These are phyloP conservation scores for Lasioglossum zephyrum DNA, from an alignment of 2,888 invertebrate species.

Conservation along the genomic window DNA sequence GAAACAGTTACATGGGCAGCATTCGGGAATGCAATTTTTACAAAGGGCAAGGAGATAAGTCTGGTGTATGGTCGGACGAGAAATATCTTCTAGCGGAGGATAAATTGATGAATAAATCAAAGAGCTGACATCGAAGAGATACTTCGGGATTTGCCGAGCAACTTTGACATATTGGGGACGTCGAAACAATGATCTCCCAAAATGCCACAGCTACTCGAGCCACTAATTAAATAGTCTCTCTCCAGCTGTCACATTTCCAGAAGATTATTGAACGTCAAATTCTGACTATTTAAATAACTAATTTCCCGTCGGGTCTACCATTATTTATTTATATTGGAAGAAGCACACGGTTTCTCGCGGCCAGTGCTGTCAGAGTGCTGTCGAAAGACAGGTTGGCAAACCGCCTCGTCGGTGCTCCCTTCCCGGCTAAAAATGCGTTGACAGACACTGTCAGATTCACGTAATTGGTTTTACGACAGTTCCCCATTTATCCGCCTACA, in stretches of 20 bases:
- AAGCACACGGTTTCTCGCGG: background rate
- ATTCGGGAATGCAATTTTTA: background rate
- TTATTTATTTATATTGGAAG: background rate
- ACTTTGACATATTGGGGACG: background rate
- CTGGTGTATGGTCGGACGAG: background rate
- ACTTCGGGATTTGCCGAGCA: background rate
- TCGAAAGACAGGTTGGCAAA: background rate
- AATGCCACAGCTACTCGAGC: background rate
- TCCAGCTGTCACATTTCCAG: background rate
- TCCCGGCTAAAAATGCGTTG: background rate
- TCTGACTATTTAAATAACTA: background rate
- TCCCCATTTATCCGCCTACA: background rate
- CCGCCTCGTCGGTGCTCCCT: conserved; percentile 13
- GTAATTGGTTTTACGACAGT: conserved; percentile 13
- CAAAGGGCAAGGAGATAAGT: background rate
- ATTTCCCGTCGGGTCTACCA: background rate
- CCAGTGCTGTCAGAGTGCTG: background rate
- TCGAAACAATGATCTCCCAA: background rate
- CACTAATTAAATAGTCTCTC: background rate
- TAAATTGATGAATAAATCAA: background rate
- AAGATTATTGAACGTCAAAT: background rate
- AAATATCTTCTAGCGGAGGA: background rate
- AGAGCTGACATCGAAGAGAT: background rate
- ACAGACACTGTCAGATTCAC: background rate
- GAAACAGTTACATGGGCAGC: background rate